Base-by-base conservation (phyloP, 2,888 invertebrate genomes). In the Stramonita haemastoma region DNA sequence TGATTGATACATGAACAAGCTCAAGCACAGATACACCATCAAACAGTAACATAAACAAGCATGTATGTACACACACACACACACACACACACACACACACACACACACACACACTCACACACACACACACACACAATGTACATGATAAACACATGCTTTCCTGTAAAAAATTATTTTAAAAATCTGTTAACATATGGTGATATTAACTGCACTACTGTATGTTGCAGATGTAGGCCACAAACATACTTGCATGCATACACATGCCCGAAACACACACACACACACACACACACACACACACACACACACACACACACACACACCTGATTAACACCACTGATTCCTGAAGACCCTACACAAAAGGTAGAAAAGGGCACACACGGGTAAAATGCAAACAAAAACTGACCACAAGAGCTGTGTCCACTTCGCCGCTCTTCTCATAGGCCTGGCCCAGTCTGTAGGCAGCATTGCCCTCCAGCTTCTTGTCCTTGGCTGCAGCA, bases 361-460 rank as follows among this genome's bases (percentile, higher is more conserved):
- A 60, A 60, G 22, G 2, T 15, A 22, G 15, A 8, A 15, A 60
- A 60, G 60, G 15, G 60, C 15, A 60, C 15, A 60, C 60, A 15
- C 4, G 60, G 60, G 19, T 60, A 57, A 57, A 57, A 15, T 60
- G 60, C 13, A 15, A 1, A 79, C 11, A 0, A 8, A 6, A 70
- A 90, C 93, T 92, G 91, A 95, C 95, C 93, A 93, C 86, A 87
- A 95, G 91, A n/a, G 96, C 95, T 77, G 94, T 94, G 83, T 95
- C 94, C 11, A 94, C 93, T 84, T 95, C 93, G 6, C 93, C 93
- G 90, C 91, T 93, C 89, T 93, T 93, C 79, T 95, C 94, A 91
- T 94, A 95, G 15, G 95, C 95, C 88, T 94, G 90, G 26, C 96
- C 96, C 22, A 96, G 92, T 90, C 93, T 93, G 91, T 95, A 96